These are phyloP conservation scores for Temnothorax longispinosus DNA, from an alignment of 1,140 invertebrate species.

Conservation along the genomic window DNA sequence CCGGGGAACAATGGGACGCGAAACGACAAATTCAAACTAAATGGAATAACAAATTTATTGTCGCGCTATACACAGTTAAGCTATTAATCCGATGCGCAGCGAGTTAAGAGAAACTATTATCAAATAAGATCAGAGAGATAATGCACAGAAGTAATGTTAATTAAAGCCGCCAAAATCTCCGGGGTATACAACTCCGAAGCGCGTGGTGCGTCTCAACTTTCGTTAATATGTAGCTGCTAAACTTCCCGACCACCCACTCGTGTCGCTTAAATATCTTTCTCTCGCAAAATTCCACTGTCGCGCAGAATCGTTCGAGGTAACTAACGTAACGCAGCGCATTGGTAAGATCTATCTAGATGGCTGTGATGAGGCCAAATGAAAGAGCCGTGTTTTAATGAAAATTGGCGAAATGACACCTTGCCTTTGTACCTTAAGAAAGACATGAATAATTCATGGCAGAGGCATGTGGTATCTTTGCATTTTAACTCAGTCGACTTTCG, in stretches of 20 bases:
- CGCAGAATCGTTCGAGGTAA: not conserved
- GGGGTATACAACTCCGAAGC: constrained; percentile 30
- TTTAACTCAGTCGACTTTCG: constrained; percentile 43
- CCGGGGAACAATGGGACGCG: not conserved
- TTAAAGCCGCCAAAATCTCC: constrained; percentile 53
- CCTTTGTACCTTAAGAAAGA: constrained; percentile 58
- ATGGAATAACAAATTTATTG: constrained; percentile 44
- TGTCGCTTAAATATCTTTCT: constrained; percentile 11
- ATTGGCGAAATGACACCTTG: constrained; percentile 59
- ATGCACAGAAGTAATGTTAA: constrained; percentile 54
- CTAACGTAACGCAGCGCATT: not conserved
- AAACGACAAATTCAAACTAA: constrained; percentile 20
- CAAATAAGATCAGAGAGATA: constrained; percentile 55
- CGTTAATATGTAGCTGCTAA: constrained; percentile 44
- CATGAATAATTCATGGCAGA: constrained; percentile 68
- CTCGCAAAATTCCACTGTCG: not conserved
- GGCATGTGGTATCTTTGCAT: constrained; percentile 61
- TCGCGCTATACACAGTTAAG: constrained; percentile 24
- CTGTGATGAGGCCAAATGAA: constrained; percentile 63
- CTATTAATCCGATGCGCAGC: constrained; percentile 25
- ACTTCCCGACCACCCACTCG: constrained; percentile 7
- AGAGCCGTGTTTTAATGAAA: constrained; percentile 68
- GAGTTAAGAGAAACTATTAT: constrained; percentile 41
- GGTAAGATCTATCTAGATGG: constrained; percentile 18
- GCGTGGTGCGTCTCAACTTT: constrained; percentile 35